Evolutionary conservation across 2,797 vertebrate species (phyloP), one percentile per base, ranked within the genome.

Genomic region (Pseudopleuronectes americanus): DNA sequence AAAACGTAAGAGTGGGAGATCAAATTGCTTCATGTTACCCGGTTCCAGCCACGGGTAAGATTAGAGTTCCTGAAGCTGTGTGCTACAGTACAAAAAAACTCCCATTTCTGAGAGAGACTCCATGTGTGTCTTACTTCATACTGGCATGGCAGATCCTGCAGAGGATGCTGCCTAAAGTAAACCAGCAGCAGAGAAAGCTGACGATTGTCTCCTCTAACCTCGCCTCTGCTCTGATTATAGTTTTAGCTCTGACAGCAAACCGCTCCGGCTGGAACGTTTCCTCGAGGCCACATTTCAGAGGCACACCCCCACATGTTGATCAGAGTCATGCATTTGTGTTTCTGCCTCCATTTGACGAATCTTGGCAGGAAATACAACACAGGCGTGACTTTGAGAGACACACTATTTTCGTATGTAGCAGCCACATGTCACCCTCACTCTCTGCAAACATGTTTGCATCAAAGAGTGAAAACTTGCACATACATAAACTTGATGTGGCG

Each of bases 111-210:
- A 91, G 86, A 84, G 91, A 90, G 13, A 81, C 81, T 9, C 96
- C 96, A 5, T 97, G 95, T 65, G 31, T 96, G 57, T 97, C 96
- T 6, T 95, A 92, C 68, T 94, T 96, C 64, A 77, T 95, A 53
- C 64, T 96, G 57, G 94, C 96, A 0, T 96, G 96, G 96, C 91
- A 95, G 84, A 93, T 97, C 67, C 71, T 97, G 45, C 88, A 84
- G 57, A 87, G 66, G 64, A 72, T 68, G 1, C 80, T 95, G 75
- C 80, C 85, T 36, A 71, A 69, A 13, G 78, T 84, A 1, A 95
- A 91, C 61, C 80, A 76, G 5, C 83, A 84, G 12, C 82, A 83
- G 49, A 87, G 73, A 26, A 92, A 82, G 26, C 26, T 95, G 76
- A 65, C 67, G 6, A 89, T 95, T 41, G 77, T 95, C 57, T 90